Evolutionary conservation across 2,113 vertebrate species (phyloP), one percentile per base, ranked within the genome.

Genomic region (Pseudolaguvia tuberculata): DNA sequence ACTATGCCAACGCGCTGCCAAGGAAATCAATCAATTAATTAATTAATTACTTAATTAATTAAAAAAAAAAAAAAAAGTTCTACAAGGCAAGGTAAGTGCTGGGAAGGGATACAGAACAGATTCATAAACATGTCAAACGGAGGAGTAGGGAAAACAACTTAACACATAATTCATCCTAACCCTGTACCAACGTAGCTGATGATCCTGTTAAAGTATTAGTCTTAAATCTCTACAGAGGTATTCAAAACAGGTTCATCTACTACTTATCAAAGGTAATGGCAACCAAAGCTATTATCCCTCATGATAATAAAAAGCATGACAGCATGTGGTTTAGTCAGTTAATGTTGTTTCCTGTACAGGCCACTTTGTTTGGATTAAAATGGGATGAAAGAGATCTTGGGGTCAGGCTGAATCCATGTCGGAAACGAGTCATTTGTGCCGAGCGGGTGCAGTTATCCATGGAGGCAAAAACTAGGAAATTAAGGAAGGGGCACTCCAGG

Each of bases 321-420:
- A 62, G 21, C 70, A 68, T 59, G 70, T 62, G 25, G 58, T 35
- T 61, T 58, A 52, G 53, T 45, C 65, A 35, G 48, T 21, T 23
- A 29, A 53, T 47, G 42, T 50, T 50, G 70, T 78, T 81, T 81
- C 73, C 77, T 76, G 70, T 79, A 57, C 47, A 58, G 39, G 78
- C 57, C 47, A 76, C 76, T 61, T 57, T 56, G 35, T 72, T 75
- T 70, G 56, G 70, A 81, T 70, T 48, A 69, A 80, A 73, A 73
- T 25, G 51, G 48, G 69, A 78, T 78, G 66, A 75, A 66, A 76
- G 65, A 29, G 74, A 73, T 62, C 29, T n/a, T 47, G 31, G 39
- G 47, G 62, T 65, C 55, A 68, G 52, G 25, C 73, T 48, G 67
- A 75, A 67, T 66, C 62, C 39, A 31, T 67, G 52, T 75, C 63